Evolutionary conservation across 2,113 vertebrate genomes (phyloP), one percentile per base, ranked within the genome.

Genomic region (Anoplopoma fimbria): DNA sequence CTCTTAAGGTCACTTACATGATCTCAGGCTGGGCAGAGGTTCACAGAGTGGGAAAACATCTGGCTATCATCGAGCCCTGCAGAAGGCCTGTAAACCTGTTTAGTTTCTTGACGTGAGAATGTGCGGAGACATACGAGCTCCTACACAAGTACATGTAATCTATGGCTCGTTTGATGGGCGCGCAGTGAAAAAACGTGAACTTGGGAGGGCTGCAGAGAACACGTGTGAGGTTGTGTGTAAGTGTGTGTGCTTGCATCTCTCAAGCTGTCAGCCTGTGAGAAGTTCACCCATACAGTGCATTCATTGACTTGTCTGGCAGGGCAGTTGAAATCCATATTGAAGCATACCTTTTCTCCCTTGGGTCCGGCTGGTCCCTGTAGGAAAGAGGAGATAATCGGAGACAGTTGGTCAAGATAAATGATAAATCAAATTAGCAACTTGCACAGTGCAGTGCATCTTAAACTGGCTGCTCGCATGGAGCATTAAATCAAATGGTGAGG

Each of bases 301-400:
- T 14, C 55, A 60, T 1, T 27, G 78, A 65, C 62, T 69, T 47
- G 73, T 87, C 63, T 40, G 12, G 33, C 21, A 63, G 21, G 10
- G 58, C 33, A 67, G 40, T 17, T 55, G 63, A 84, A 89, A 87
- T 72, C 23, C 8, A 13, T 23, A 45, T 63, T 53, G 42, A 81
- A 80, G 42, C 89, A 94, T 96, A 99, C 97, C 97, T 99, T 99
- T 86, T 99, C 97, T 81, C 97, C 97, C 92, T 98, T 97, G 74
- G 93, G 96, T 93, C 97, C 97, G 19, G 93, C 93, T 82, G 94
- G 96, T 89, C 97, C 97, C 97, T 99, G 91, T 38, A 91, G 87
- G 57, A 47, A 85, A 85, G 29, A 85, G 55, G 85, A 87, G 64
- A 88, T 86, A 91, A 93, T 82, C 1, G 23, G 63, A 86, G 87